Evolutionary conservation across 2,113 vertebrate species (phyloP).

Genomic region (Cathartes aura): DNA sequence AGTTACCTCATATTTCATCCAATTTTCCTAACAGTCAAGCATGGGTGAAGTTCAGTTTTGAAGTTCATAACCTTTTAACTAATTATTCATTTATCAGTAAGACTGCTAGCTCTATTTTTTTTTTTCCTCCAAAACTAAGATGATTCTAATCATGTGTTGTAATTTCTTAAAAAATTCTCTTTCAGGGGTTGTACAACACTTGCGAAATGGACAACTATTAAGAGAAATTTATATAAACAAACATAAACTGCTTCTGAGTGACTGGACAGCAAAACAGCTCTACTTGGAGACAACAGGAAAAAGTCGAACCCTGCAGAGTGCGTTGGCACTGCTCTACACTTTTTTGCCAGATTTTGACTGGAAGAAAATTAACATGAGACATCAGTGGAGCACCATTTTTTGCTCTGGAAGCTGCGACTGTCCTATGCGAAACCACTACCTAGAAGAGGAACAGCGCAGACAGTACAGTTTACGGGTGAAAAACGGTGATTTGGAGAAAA

Average conservation of each 20-base stretch:
- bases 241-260: conserved; percentile 80
- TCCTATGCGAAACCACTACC: conserved; percentile 87
- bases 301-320: conserved; percentile 94
- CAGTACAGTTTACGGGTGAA: conserved; percentile 88
- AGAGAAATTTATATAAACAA: conserved; percentile 86
- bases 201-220: conserved; percentile 89
- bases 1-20: not conserved
- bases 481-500: conserved; percentile 84
- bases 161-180: not conserved
- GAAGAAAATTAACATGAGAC: conserved; percentile 84
- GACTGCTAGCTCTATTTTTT: not conserved
- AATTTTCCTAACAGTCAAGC: not conserved
- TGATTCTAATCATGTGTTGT: not conserved
- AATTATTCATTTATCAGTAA: not conserved
- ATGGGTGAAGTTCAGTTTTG: not conserved
- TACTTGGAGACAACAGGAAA: conserved; percentile 94
- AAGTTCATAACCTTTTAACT: not conserved
- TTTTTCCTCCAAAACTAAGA: not conserved
- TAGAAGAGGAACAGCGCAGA: conserved; percentile 92
- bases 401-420: conserved; percentile 91
- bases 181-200: conserved; percentile 93
- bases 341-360: conserved; percentile 91
- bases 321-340: conserved; percentile 88
- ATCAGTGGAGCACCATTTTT: conserved; percentile 94
- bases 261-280: conserved; percentile 87